Evolutionary conservation across 2,113 vertebrate species (phyloP).

Genomic region (Leucosticte australis): DNA sequence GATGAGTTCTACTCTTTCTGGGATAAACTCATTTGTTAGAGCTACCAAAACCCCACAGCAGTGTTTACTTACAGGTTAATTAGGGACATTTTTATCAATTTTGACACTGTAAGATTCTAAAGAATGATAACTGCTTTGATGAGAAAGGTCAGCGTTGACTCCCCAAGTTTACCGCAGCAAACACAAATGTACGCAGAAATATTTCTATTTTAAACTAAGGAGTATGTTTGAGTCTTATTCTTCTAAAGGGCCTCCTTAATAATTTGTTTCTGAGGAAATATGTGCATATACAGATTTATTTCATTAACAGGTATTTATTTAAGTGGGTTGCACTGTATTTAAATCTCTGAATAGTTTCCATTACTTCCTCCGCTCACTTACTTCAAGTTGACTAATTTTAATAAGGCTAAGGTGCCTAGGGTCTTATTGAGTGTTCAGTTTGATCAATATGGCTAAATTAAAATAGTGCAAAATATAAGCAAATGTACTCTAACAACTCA

Average conservation of each 20-base stretch:
- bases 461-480: conserved; percentile 85
- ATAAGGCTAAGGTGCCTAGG: conserved; percentile 80
- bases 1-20: background rate
- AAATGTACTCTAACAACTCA: conserved; percentile 79
- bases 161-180: conserved; percentile 21
- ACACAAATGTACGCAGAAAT: background rate
- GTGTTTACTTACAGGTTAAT: conserved; percentile 23
- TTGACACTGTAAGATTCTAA: background rate
- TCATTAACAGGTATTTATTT: conserved; percentile 83
- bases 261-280: conserved; percentile 73
- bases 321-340: conserved; percentile 76
- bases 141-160: conserved; percentile 14
- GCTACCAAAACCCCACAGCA: background rate
- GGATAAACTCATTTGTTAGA: background rate
- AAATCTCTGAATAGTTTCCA: conserved; percentile 78
- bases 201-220: conserved; percentile 23
- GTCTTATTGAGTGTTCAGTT: conserved; percentile 82
- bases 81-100: background rate
- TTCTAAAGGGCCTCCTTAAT: conserved; percentile 57
- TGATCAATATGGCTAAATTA: conserved; percentile 84
- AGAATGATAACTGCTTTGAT: background rate
- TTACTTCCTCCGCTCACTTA: conserved; percentile 76
- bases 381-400: conserved; percentile 86
- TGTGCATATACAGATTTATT: conserved; percentile 77
- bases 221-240: conserved; percentile 24